A percentile compares a stretch with the other conserved stretches of the same genome.
Conservation (phyloP, 2,888 invertebrate genomes). For the Acleris laterana region DNA sequence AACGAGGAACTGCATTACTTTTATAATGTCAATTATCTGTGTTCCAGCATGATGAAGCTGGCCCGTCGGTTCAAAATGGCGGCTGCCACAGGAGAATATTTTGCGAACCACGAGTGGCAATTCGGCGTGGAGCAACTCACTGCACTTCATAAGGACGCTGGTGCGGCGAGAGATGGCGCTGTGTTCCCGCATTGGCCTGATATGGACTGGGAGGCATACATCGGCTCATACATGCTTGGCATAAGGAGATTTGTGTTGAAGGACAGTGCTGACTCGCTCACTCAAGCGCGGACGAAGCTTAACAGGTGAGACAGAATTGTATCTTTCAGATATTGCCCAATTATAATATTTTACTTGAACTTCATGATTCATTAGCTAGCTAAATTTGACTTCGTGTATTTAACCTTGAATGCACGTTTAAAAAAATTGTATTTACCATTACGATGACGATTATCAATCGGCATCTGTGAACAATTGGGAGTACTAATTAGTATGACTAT, state of each 20-base stretch:
- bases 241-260: slow-evolving; percentile 93
- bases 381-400: too few relatives aligned
- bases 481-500: not conserved
- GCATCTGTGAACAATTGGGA: not conserved
- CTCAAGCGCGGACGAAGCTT: slow-evolving; percentile 86
- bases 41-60: slow-evolving; percentile 91
- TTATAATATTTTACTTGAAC: too few relatives aligned
- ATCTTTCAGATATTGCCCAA: not conserved
- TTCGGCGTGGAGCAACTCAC: slow-evolving; percentile 88
- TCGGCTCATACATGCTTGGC: slow-evolving; percentile 92
- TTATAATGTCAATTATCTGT: not conserved
- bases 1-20: too few relatives aligned
- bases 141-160: slow-evolving; percentile 82
- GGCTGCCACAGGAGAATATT: slow-evolving; percentile 91
- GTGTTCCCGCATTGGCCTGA: slow-evolving; percentile 86
- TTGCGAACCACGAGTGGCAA: slow-evolving; percentile 93
- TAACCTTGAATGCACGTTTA: too few relatives aligned
- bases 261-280: slow-evolving; percentile 87
- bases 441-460: not conserved
- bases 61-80: slow-evolving; percentile 92
- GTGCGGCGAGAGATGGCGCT: slow-evolving; percentile 77
- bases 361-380: too few relatives aligned
- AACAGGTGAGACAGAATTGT: slow-evolving; percentile 79
- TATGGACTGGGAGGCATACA: slow-evolving; percentile 91
- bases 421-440: too few relatives aligned